A percentile compares a stretch with the other conserved stretches of the same genome.
Conservation (phyloP, 2,888 invertebrate genomes). For the Parnassius glacialis region DNA sequence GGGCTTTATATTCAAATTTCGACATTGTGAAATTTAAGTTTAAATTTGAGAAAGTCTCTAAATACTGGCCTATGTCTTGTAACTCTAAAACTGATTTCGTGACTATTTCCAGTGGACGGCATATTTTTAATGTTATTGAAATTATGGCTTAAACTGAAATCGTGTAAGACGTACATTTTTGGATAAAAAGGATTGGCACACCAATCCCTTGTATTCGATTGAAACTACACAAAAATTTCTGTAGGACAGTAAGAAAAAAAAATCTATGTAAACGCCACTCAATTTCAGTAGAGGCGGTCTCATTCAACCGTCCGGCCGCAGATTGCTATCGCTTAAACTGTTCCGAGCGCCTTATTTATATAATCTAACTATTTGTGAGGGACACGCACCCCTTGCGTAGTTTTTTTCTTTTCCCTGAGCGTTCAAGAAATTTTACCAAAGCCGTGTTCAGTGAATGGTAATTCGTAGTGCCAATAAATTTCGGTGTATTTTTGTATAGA, state of each 20-base stretch:
- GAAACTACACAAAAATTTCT: constrained; percentile 37
- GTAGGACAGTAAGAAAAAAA: constrained; percentile 54
- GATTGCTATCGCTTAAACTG: constrained; percentile 70
- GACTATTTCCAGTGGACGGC: too few species aligned
- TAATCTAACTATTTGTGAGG: constrained; percentile 78
- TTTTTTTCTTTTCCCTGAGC: constrained; percentile 45
- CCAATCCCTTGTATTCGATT: constrained; percentile 3
- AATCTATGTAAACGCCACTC: constrained; percentile 68
- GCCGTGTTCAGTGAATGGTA: constrained; percentile 26
- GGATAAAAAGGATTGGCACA: background rate
- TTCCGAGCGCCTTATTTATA: constrained; percentile 77
- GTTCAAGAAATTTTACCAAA: constrained; percentile 34
- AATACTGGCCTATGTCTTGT: too few species aligned
- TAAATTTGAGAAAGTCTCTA: too few species aligned
- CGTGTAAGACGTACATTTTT: too few species aligned
- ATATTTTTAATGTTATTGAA: too few species aligned
- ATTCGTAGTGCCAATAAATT: constrained; percentile 12
- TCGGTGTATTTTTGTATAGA: background rate
- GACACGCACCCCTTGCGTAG: constrained; percentile 68
- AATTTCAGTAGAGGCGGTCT: constrained; percentile 56
- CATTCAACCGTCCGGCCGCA: constrained; percentile 51
- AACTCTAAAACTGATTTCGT: too few species aligned
- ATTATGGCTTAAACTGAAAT: too few species aligned
- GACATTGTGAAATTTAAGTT: too few species aligned
- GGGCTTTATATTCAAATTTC: too few species aligned